Base-by-base conservation (phyloP, 2,113 vertebrate genomes). In the Callospermophilus lateralis region DNA sequence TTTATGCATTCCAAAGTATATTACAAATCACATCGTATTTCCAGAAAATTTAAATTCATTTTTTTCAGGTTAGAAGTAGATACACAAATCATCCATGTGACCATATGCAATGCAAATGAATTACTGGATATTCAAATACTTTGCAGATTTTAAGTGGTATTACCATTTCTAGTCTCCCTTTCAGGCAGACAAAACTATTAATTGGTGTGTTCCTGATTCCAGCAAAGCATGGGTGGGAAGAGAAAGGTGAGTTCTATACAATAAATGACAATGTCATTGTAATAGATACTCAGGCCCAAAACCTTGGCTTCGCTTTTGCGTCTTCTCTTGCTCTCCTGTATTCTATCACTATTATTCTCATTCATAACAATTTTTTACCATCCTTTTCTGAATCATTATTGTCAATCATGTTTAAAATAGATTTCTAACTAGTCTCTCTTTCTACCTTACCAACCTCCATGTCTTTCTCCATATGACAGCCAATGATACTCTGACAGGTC, bases 1-100 rank as follows among this genome's bases (percentile, higher is more conserved):
- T 67, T 79, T 91, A 55, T 80, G 9, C 12, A 77, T 96, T 95
- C 51, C 65, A 72, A 87, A 88, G 16, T 77, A 78, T 63, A 53
- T 73, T 89, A 74, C 9, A 81, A 63, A 63, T 83, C 32, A 73
- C 16, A 48, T 84, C 55, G 10, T 30, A 73, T 34, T 17, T 85
- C 1, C 7, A 92, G 65, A 94, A 90, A 81, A n/a, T n/a, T 22
- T 63, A 19, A 15, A 51, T 34, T 51, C 20, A 9, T 89, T 73
- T 95, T 79, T 11, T 65, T 73, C 11, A 19, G 37, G 16, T 67
- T 72, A 88, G 58, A 10, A 73, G 34, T 61, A 39, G 22, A 9
- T 70, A 13, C 22, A 78, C 15, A 93, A 93, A 90, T 42, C 1
- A 65, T 78, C 39, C 42, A 13, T 42, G 32, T 48, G 13, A 70